Percentiles rank a stretch among this genome's conserved stretches.
phyloP scores from a whole-genome alignment of 2,888 invertebrate genomes.

The Arge pagana region DNA sequence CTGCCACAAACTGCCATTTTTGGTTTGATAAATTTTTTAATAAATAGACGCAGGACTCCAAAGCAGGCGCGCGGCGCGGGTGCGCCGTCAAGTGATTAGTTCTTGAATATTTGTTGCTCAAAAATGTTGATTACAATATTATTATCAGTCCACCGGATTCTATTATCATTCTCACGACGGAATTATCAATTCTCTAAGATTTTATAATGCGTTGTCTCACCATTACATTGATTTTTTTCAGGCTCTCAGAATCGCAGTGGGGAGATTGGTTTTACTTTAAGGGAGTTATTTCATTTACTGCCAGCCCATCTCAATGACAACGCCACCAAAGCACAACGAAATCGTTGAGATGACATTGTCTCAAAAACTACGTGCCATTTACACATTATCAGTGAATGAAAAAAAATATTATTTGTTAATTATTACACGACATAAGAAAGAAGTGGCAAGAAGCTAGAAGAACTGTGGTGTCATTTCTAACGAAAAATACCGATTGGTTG shows the following conservation, averaged over 20 bases:
- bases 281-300: conserved; percentile 5
- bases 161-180: not conserved
- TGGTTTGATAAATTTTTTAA: conserved; percentile 6
- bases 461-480: not conserved
- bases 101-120: conserved; percentile 10
- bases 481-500: conserved; percentile 9
- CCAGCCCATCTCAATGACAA: conserved; percentile 2
- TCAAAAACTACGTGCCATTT: not conserved
- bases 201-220: conserved; percentile 3
- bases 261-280: not conserved
- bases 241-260: not conserved
- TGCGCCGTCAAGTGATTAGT: not conserved
- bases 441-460: conserved; percentile 7
- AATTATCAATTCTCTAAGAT: conserved; percentile 10
- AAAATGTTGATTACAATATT: too few species aligned
- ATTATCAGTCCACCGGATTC: conserved; percentile 9
- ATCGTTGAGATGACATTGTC: conserved; percentile 1
- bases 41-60: conserved; percentile 9
- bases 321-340: not conserved
- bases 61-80: conserved; percentile 11
- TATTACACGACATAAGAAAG: not conserved
- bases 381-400: conserved; percentile 4
- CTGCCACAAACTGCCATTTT: not conserved
- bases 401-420: conserved; percentile 3
- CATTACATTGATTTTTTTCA: conserved; percentile 4